Base-by-base conservation (phyloP, 1,140 invertebrate species). In the Sesamia nonagrioides region DNA sequence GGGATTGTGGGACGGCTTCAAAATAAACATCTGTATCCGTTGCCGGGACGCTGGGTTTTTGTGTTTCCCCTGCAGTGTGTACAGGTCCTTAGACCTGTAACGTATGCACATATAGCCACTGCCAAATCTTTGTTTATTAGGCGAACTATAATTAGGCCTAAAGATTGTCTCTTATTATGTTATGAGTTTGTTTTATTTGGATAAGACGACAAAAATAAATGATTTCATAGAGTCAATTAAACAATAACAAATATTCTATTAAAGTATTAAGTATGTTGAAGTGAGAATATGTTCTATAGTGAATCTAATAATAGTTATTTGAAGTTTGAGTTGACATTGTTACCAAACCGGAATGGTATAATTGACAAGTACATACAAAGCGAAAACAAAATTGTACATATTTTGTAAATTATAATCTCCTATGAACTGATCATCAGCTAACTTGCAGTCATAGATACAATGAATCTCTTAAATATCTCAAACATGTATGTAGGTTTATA, bases 1-100 rank as follows among this genome's bases (percentile, higher is more conserved):
- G 85, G 78, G 3, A 88, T 88, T 86, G 79, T 80, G 86, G 88
- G 72, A 86, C 82, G 84, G 87, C 82, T 81, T 27, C 77, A 72
- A 79, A 86, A 86, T 80, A 89, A 87, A 84, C 91, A 92, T 89
- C 91, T 92, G 91, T 93, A 89, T 90, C 87, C 88, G 84, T 73
- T 82, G 77, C 78, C 50, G 56, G 37, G 8, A 56, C 56, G 69
- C 60, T 21, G 48, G n/a, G 37, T 56, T 17, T 13, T 78, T 75
- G 18, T 69, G 35, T 78, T 33, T 56, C 37, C 15, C 9, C 18
- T 8, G 15, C 61, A 37, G 37, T 42, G 17, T 18, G 61, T 42
- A 21, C 37, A 40, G 35, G 35, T 42, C 35, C 33, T 66, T 66
- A 58, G 21, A 33, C 54, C 21, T 21, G 9, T 11, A 50, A n/a